Percentiles rank a stretch among this genome's conserved stretches.
These are phyloP conservation scores for Tokudaia tokunoshimensis DNA, from an alignment of 2,797 vertebrate species.

Conservation along the genomic window DNA sequence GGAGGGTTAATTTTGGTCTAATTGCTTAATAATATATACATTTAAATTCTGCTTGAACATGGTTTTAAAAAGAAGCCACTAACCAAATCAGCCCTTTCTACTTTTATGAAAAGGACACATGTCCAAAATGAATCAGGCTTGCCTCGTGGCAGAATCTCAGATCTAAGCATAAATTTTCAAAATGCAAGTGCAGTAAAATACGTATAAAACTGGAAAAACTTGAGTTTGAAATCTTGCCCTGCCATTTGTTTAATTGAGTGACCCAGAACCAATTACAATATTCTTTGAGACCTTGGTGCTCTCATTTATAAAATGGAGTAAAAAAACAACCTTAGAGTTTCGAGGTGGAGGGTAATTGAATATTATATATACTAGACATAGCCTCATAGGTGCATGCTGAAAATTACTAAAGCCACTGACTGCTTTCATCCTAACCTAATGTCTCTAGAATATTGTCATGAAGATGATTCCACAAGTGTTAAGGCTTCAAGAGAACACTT, in stretches of 20 bases:
- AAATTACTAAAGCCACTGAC: not conserved
- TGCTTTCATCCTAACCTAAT: not conserved
- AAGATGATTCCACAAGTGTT: not conserved
- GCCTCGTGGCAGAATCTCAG: conserved; percentile 11
- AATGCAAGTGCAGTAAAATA: not conserved
- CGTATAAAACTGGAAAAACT: conserved; percentile 21
- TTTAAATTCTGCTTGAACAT: conserved; percentile 12
- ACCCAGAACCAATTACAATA: not conserved
- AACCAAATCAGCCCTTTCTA: conserved; percentile 60
- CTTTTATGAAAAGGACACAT: conserved; percentile 37
- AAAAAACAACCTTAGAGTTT: not conserved
- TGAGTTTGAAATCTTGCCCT: not conserved
- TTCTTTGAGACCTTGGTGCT: not conserved
- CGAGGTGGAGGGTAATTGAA: not conserved
- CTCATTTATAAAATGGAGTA: conserved; percentile 7
- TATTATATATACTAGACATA: not conserved
- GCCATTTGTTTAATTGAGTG: not conserved
- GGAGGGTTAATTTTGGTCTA: conserved; percentile 49
- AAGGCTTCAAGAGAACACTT: not conserved
- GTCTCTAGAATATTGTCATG: not conserved
- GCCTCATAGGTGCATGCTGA: not conserved
- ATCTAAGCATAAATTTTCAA: conserved; percentile 44
- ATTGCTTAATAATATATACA: conserved; percentile 70
- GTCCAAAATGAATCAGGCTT: conserved; percentile 62
- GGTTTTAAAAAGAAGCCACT: conserved; percentile 73